phyloP scores from a whole-genome alignment of 1,140 invertebrate species.

The Drosophila simulans region DNA sequence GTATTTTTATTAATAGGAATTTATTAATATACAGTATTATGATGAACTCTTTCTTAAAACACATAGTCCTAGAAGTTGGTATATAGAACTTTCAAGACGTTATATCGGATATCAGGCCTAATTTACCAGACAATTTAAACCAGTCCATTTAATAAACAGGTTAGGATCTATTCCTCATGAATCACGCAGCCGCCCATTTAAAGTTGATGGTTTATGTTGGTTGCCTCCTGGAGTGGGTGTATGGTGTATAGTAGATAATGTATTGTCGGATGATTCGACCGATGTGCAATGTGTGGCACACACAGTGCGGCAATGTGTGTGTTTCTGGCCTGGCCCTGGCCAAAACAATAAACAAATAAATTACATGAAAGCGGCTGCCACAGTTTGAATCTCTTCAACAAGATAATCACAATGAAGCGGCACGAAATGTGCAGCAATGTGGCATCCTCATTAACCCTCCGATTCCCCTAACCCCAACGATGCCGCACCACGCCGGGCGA shows the following conservation, averaged over 20 bases:
- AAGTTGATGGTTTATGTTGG: slow-evolving; percentile 35
- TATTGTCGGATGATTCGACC: slow-evolving; percentile 9
- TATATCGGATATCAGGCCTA: too few species aligned
- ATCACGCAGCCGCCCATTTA: slow-evolving; percentile 17
- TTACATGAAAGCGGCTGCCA: slow-evolving; percentile 79
- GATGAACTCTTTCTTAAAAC: too few species aligned
- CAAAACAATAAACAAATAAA: slow-evolving; percentile 82
- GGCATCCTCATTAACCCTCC: slow-evolving; percentile 80
- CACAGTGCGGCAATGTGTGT: not conserved
- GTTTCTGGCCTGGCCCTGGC: slow-evolving; percentile 46
- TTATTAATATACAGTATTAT: too few species aligned
- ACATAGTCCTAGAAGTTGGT: too few species aligned
- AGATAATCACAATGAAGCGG: slow-evolving; percentile 81
- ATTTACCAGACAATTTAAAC: too few species aligned
- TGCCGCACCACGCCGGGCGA: slow-evolving; percentile 2
- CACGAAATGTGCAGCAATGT: slow-evolving; percentile 80
- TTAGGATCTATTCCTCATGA: slow-evolving; percentile 2
- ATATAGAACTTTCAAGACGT: too few species aligned
- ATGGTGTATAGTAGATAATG: slow-evolving; percentile 25
- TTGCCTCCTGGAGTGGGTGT: slow-evolving; percentile 56
- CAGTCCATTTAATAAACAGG: too few species aligned
- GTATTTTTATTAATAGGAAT: too few species aligned
- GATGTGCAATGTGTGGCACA: slow-evolving; percentile 2
- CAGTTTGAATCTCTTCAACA: slow-evolving; percentile 66
- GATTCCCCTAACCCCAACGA: slow-evolving; percentile 3